Conservation (phyloP, 2,113 vertebrate species). For the Chascanopsetta lugubris region DNA sequence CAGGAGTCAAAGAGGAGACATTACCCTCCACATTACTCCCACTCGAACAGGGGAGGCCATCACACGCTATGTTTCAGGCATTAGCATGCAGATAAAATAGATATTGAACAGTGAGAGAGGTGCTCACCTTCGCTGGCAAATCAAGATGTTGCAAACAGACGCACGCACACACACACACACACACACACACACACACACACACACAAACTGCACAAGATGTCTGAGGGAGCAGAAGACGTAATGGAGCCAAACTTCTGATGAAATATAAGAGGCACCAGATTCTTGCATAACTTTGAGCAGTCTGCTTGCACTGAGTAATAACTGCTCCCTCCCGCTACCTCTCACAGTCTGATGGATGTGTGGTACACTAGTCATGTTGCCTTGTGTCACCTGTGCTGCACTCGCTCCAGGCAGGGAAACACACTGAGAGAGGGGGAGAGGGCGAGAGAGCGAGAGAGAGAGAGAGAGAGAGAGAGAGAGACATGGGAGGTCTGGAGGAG, state of each 20-base stretch:
- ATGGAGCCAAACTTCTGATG: constrained; percentile 26
- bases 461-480: constrained; percentile 8
- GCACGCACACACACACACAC: too few species aligned
- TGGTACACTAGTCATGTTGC: constrained; percentile 54
- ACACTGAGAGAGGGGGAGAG: too few species aligned
- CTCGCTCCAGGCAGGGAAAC: constrained; percentile 51
- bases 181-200: too few species aligned
- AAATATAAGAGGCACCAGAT: constrained; percentile 32
- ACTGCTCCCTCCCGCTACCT: constrained; percentile 55
- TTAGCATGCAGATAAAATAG: constrained; percentile 49
- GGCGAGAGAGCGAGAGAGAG: constrained; percentile 43
- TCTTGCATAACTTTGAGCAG: constrained; percentile 54
- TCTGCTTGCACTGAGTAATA: constrained; percentile 54
- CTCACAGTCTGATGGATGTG: constrained; percentile 53
- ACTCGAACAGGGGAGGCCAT: constrained; percentile 41
- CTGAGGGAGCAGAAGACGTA: constrained; percentile 21
- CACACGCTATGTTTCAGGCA: constrained; percentile 36
- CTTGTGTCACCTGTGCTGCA: constrained; percentile 67
- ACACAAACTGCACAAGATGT: constrained; percentile 1
- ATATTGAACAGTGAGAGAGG: constrained; percentile 40
- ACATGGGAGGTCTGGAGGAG: constrained; percentile 67
- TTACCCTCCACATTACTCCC: constrained; percentile 68
- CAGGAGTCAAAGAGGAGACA: constrained; percentile 72
- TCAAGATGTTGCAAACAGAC: constrained; percentile 22
- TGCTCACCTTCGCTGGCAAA: constrained; percentile 9